These are phyloP conservation scores for Epinotia ramella DNA, from an alignment of 2,888 invertebrate species.

Conservation along the genomic window DNA sequence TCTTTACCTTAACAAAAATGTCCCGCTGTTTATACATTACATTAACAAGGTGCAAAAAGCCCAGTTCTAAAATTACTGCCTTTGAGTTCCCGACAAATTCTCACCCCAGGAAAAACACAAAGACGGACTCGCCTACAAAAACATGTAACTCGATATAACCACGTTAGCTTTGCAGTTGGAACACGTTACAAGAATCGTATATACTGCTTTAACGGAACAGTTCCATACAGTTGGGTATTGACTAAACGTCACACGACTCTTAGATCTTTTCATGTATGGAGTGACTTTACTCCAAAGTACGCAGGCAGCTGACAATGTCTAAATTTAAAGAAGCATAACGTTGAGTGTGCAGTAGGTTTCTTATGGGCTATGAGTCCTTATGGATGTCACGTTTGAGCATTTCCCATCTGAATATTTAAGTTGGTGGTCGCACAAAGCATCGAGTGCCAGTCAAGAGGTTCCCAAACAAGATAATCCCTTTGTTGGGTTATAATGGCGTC, in stretches of 20 bases:
- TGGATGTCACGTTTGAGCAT: constrained; percentile 11
- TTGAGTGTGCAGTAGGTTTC: neutral
- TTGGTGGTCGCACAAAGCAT: constrained; percentile 45
- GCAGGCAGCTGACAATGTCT: neutral
- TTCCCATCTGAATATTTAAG: constrained; percentile 42
- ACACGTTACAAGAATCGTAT: neutral
- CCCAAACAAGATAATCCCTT: constrained; percentile 48
- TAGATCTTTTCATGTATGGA: neutral
- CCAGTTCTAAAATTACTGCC: constrained; percentile 45
- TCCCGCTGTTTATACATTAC: constrained; percentile 46
- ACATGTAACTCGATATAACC: constrained; percentile 44
- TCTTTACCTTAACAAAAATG: constrained; percentile 40
- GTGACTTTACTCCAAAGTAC: neutral
- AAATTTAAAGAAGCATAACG: constrained; percentile 16
- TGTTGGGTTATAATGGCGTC: constrained; percentile 46
- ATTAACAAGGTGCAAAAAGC: constrained; percentile 46
- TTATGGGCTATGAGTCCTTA: constrained; percentile 23
- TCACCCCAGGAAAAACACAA: constrained; percentile 46
- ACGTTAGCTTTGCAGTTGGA: constrained; percentile 40
- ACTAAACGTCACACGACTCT: constrained; percentile 5
- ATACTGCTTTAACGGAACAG: neutral
- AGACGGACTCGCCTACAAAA: constrained; percentile 45
- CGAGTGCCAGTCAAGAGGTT: constrained; percentile 47
- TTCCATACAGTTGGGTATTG: neutral
- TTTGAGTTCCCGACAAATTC: constrained; percentile 45